Conservation (phyloP, 2,888 invertebrate species). For the Galerucella nymphaeae region DNA sequence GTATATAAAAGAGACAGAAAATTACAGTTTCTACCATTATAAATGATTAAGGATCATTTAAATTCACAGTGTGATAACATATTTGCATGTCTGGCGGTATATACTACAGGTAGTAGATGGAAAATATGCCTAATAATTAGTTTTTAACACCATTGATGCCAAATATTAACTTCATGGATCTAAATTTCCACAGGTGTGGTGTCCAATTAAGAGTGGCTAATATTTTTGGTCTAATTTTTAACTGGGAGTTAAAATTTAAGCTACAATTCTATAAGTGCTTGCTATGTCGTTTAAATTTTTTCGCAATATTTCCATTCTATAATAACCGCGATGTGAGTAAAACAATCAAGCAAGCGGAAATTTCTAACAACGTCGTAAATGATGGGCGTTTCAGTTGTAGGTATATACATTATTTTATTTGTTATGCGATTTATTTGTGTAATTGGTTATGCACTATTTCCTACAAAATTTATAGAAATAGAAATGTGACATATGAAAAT, state of each 20-base stretch:
- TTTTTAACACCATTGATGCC: not conserved
- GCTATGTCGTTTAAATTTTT: too few species aligned
- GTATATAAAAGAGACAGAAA: not conserved
- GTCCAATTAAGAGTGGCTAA: too few species aligned
- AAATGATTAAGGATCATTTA: slow-evolving; percentile 9
- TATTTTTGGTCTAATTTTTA: too few species aligned
- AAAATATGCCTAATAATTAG: not conserved
- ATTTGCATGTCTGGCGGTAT: slow-evolving; percentile 5
- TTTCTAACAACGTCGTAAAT: slow-evolving; percentile 25
- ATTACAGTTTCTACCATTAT: slow-evolving; percentile 4
- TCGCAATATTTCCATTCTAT: too few species aligned
- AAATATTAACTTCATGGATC: not conserved
- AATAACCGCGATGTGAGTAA: too few species aligned
- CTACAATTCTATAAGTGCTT: too few species aligned
- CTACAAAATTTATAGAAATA: slow-evolving; percentile 32
- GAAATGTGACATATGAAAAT: slow-evolving; percentile 25
- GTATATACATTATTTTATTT: slow-evolving; percentile 23
- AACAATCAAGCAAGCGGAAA: slow-evolving; percentile 23
- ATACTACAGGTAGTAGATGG: not conserved
- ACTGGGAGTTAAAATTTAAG: too few species aligned
- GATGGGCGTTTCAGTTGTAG: not conserved
- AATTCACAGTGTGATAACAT: slow-evolving; percentile 15
- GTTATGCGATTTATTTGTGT: slow-evolving; percentile 26
- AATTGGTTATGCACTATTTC: slow-evolving; percentile 42
- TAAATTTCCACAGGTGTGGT: too few species aligned